Conservation (phyloP, 2,888 invertebrate genomes). For the Nomada flava region DNA sequence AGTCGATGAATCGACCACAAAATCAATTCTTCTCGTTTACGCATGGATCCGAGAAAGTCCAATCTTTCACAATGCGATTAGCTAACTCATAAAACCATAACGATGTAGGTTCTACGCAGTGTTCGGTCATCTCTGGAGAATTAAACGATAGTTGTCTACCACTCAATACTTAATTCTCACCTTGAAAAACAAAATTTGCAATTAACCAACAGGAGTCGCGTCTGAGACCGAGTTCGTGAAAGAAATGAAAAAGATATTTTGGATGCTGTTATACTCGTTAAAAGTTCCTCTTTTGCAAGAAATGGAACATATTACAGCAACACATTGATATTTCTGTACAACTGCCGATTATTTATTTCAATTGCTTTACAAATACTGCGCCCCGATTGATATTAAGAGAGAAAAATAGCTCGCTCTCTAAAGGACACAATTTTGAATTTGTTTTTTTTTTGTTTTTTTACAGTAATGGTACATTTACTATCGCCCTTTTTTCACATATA, state of each 20-base stretch:
- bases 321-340: not conserved
- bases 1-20: not conserved
- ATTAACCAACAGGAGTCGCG: no score
- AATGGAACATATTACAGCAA: not conserved
- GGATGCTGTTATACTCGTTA: no score
- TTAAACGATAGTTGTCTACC: not conserved
- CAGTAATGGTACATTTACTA: slow-evolving; percentile 1
- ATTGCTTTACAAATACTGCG: slow-evolving; percentile 52
- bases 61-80: not conserved
- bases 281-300: not conserved
- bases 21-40: not conserved
- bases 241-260: not conserved
- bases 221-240: not conserved
- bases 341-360: slow-evolving; percentile 3
- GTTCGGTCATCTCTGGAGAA: no score
- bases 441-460: slow-evolving; percentile 17
- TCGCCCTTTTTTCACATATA: not conserved
- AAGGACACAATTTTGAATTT: slow-evolving; percentile 54
- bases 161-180: no score
- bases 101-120: not conserved
- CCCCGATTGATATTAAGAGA: slow-evolving; percentile 28
- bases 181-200: no score
- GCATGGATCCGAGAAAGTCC: no score
- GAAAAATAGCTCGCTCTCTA: not conserved
- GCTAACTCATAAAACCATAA: no score